Conservation (phyloP, 2,888 invertebrate genomes). For the Byasa hedistus region DNA sequence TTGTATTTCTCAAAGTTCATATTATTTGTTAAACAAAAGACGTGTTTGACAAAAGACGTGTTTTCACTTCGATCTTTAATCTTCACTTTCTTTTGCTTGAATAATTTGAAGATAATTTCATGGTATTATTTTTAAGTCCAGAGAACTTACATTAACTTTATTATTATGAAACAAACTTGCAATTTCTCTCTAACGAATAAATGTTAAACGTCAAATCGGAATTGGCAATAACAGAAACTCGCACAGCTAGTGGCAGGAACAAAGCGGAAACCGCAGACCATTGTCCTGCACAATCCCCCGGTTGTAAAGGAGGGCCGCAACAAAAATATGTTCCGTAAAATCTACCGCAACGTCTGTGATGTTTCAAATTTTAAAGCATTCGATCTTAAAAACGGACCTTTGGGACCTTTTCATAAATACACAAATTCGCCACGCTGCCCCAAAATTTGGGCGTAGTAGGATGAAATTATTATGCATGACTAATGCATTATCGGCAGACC, state of each 20-base stretch:
- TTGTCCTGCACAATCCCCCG: neutral
- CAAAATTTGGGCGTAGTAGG: conserved; percentile 23
- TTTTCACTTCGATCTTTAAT: no score
- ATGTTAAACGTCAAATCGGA: no score
- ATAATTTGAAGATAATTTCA: no score
- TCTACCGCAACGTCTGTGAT: conserved; percentile 22
- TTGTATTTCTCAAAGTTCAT: no score
- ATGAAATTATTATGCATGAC: conserved; percentile 27
- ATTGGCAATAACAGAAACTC: neutral
- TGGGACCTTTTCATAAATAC: conserved; percentile 10
- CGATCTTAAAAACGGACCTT: conserved; percentile 11
- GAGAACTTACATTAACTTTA: no score
- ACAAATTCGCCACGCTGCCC: conserved; percentile 27
- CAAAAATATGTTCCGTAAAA: conserved; percentile 20
- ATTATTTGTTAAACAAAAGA: no score
- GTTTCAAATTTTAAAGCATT: conserved; percentile 12
- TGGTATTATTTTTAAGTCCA: no score
- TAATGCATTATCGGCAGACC: conserved; percentile 29
- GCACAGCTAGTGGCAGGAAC: neutral
- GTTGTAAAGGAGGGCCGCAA: conserved; percentile 4
- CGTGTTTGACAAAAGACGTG: no score
- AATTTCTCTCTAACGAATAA: no score
- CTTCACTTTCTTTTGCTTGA: no score
- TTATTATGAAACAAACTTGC: no score
- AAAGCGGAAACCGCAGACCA: conserved; percentile 5